These are phyloP conservation scores for Bacillus rossius DNA, from an alignment of 1,140 invertebrate genomes.

Conservation along the genomic window DNA sequence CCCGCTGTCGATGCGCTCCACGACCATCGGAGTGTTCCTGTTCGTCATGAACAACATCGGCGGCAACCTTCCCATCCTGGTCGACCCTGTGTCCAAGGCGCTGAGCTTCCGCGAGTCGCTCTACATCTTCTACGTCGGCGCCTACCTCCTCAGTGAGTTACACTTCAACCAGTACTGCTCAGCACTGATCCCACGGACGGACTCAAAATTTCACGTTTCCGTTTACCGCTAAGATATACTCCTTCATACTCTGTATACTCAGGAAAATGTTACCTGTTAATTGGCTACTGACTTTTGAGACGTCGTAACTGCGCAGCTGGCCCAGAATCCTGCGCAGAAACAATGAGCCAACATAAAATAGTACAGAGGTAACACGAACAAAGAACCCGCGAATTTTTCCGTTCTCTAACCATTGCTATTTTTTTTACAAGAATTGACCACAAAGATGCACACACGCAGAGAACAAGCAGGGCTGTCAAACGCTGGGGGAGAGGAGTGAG, in stretches of 20 bases:
- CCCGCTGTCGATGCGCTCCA: slow-evolving; percentile 70
- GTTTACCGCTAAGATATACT: background rate
- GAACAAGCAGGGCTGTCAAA: no score
- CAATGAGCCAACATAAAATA: no score
- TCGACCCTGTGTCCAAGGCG: slow-evolving; percentile 72
- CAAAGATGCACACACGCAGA: no score
- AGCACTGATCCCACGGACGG: background rate
- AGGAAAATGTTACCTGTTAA: background rate
- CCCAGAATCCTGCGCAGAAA: background rate
- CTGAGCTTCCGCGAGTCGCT: slow-evolving; percentile 77
- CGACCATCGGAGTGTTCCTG: slow-evolving; percentile 76
- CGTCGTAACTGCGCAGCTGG: background rate
- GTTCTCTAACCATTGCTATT: no score
- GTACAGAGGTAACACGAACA: no score
- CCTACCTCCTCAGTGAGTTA: slow-evolving; percentile 74
- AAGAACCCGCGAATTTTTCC: no score
- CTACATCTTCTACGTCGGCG: slow-evolving; percentile 81
- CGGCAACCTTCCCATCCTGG: slow-evolving; percentile 84
- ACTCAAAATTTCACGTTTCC: background rate
- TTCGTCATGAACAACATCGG: slow-evolving; percentile 91
- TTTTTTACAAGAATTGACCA: no score
- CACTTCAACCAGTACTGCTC: no score
- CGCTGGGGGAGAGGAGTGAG: no score
- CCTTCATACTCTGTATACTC: background rate
- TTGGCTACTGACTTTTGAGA: background rate